Conservation (phyloP, 64 coral and sea anemone genomes). For the Pachyseris speciosa region DNA sequence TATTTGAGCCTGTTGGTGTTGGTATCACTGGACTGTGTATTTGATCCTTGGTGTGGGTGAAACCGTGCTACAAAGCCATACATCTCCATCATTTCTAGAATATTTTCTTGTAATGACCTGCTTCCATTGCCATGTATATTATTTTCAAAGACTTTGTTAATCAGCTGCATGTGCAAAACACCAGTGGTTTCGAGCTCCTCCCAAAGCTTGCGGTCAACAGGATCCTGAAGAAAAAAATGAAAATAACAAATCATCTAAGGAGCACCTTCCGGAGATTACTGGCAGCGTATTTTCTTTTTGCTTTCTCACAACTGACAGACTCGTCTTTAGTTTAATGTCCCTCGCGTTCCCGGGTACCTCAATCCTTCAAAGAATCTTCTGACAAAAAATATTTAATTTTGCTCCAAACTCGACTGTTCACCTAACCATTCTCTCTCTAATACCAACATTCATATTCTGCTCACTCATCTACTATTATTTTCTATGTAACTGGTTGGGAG, state of each 20-base stretch:
- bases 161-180: constrained; percentile 39
- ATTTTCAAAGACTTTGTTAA: constrained; percentile 58
- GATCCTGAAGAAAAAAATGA: constrained; percentile 20
- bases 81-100: constrained; percentile 76
- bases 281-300: too few relatives aligned
- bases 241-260: not conserved
- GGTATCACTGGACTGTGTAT: not conserved
- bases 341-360: too few relatives aligned
- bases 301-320: too few relatives aligned
- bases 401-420: too few relatives aligned
- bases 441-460: too few relatives aligned
- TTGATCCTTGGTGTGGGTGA: not conserved
- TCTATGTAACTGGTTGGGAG: too few relatives aligned
- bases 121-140: not conserved
- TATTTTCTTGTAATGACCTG: constrained; percentile 31
- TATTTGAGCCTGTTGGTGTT: constrained; percentile 18
- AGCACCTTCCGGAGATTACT: too few relatives aligned
- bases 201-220: constrained; percentile 52
- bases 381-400: too few relatives aligned
- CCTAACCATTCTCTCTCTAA: too few relatives aligned
- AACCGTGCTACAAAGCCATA: constrained; percentile 74
- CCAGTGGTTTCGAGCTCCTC: constrained; percentile 46
- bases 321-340: too few relatives aligned
- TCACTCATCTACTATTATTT: too few relatives aligned
- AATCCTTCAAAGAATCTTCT: too few relatives aligned